Base-by-base conservation (phyloP, 2,797 vertebrate genomes). In the Nannoperca obscura region DNA sequence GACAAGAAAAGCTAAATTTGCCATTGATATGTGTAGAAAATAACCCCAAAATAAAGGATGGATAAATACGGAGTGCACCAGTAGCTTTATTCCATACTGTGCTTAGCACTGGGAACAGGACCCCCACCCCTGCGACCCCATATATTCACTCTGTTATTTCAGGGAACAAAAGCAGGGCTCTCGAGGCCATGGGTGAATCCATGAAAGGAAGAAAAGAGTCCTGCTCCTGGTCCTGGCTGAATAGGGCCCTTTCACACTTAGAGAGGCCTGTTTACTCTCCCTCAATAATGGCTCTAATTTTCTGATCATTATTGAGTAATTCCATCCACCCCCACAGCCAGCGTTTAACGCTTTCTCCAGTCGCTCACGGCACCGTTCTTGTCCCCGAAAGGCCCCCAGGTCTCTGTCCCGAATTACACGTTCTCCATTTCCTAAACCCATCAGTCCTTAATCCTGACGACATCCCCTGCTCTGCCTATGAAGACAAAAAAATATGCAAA, bases 231-330 rank as follows among this genome's bases (percentile, higher is more conserved):
- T 91, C 88, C 82, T 55, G 76, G 75, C 88, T 95, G 94, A 95
- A 95, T 94, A 58, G 93, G 63, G 83, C 83, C 93, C 94, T 95
- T 95, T 95, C 95, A 95, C 93, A 89, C 93, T 85, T 81, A 89
- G 90, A 93, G 92, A 89, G 94, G 92, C 92, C 93, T 96, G 95
- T 96, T 96, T 96, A 95, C 95, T 94, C 94, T 95, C 85, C 90
- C 84, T 92, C 87, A 94, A 95, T 95, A 95, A 95, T 95, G 90
- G 92, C 91, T 93, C 94, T 94, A 95, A 95, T 95, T 95, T 95
- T 95, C 92, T 92, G 91, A 95, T 95, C 94, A 95, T 96, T 95
- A 95, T 94, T 95, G 92, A 92, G 93, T 95, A 92, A 94, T 94
- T 93, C 93, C 91, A 88, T 86, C 93, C 90, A 86, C 90, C 87